Base-by-base conservation (phyloP, 2,113 vertebrate genomes). In the Hippocampus guttulatus region DNA sequence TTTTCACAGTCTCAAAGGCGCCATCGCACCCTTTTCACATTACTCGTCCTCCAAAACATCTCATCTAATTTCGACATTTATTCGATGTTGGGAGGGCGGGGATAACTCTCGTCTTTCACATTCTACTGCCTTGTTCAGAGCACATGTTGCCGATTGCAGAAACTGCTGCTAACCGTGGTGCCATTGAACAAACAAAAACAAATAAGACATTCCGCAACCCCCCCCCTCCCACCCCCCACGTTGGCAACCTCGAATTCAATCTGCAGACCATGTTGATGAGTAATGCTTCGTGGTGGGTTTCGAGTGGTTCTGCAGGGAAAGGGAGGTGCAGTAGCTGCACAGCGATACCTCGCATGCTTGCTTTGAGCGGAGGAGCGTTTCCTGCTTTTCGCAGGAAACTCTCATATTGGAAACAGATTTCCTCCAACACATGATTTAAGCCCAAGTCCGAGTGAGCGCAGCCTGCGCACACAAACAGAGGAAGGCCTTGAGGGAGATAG, bases 351-450 rank as follows among this genome's bases (percentile, higher is more conserved):
- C 63, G 91, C 85, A 90, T 47, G 87, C 86, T 68, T 69, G 88
- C 92, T 94, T 93, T 93, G 94, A 93, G 76, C 85, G 84, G 68
- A 92, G 70, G 85, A 79, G 89, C 74, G 76, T 91, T 94, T 94
- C 93, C 93, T 94, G 92, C 73, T 75, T 57, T 57, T 69, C 82
- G 90, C 94, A 95, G 94, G 94, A 95, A 95, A 87, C 84, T 25
- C 74, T 78, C 86, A 84, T 92, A 94, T 94, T 94, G 92, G 88
- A 95, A 94, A 92, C 94, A 94, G 92, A 93, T 94, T 93, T 91
- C 70, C 78, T 58, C 80, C 79, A 79, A 83, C 86, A 70, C 87
- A 77, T 75, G 83, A 81, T 80, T 85, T 83, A 87, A 90, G 86
- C 84, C 76, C 67, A 75, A 86, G 67, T 72, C 79, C 70, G 63